Base-by-base conservation (phyloP, 2,888 invertebrate genomes). In the Autographa gamma region DNA sequence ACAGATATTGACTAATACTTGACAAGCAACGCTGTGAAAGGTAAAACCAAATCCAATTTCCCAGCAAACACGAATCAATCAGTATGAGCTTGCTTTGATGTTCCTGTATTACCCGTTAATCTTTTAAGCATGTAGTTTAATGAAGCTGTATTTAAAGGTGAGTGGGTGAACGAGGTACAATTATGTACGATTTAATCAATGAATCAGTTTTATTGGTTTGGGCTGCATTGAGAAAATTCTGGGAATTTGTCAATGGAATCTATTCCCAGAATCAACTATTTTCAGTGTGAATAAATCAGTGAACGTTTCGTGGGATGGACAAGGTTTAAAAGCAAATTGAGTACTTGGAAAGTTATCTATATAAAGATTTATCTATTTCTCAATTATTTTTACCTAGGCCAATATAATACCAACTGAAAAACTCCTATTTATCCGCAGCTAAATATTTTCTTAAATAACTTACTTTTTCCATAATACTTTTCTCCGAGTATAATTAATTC, bases 41-140 rank as follows among this genome's bases (percentile, higher is more conserved):
- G 64, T 64, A 64, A 64, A 58, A 64, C 41, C 58, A 41, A 64
- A 64, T 64, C 41, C 64, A 64, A 64, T 64, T 64, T 58, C 41
- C 64, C 32, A 31, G 41, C 41, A 64, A 64, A 64, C 58, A 25
- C 8, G 58, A 58, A 64, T 64, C 64, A 64, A 43, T 64, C 64
- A 64, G 64, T 41, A 64, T 58, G 58, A 64, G 54, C 63, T 64
- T 58, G 58, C 64, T 64, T 64, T 64, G 64, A 64, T 64, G 58
- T 64, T 58, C 41, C 58, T 31, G 41, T 58, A 64, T 56, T 56
- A 41, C 38, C 41, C n/a, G 58, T 58, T 58, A 64, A 64, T 58
- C 41, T 58, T 41, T 58, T 58, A 58, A 64, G 64, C 41, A 64
- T 38, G 58, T 43, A 58, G 25, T 64, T 64, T 25, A 64, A 58